Evolutionary conservation across 2,888 invertebrate genomes (phyloP), one percentile per base, ranked within the genome.

Genomic region (Sphaerophoria taeniata): DNA sequence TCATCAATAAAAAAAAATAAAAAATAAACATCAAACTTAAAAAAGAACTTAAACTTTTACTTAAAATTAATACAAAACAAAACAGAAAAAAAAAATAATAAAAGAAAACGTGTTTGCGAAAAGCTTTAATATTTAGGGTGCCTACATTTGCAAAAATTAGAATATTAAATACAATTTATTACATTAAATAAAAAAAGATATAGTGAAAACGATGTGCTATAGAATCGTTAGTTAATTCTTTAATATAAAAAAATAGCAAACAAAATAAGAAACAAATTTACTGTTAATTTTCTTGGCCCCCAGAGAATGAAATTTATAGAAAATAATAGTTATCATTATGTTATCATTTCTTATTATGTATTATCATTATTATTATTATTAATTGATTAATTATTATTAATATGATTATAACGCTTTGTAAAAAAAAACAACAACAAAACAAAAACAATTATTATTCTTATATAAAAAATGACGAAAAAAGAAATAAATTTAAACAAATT

Each of bases 61-160:
- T 43, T 7, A 43, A 43, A 43, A 6, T 43, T 43, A 9, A 43
- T 69, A 16, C 73, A 79, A 84, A 36, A 36, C 78, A 49, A 61
- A 69, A 51, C 3, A 63, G 61, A 47, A 33, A 82, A 87, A 56
- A 69, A 61, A 89, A 89, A 89, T 88, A 89, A 89, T 89, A 89
- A 89, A 91, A 89, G 89, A 89, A 90, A 90, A 90, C 90, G 90
- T 91, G 91, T 91, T 91, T 91, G 92, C 91, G 91, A 90, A 89
- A 91, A 91, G 92, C 91, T 92, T 92, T 92, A 92, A 91, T 89
- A 92, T 91, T 91, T 91, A 92, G 92, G 92, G 91, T 91, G 91
- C 91, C 92, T 91, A 91, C 91, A 92, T 91, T 91, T 92, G 92
- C 92, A 91, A 88, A 91, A 88, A 90, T 91, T 91, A 91, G 91